phyloP scores from a whole-genome alignment of 2,888 invertebrate species.

The Cerastoderma edule region DNA sequence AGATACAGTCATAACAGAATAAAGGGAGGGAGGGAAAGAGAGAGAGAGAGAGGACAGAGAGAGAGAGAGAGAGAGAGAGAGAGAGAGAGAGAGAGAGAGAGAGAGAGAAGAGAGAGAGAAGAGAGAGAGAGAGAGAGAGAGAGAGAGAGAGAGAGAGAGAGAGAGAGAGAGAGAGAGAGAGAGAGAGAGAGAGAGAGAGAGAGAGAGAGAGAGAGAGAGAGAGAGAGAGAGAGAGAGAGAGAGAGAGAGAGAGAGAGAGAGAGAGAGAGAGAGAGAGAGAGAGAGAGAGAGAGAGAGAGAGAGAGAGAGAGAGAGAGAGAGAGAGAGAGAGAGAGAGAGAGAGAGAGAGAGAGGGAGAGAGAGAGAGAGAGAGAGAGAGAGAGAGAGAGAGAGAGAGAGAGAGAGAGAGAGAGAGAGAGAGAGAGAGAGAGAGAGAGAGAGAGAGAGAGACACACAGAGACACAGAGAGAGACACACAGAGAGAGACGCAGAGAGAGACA shows the following conservation, averaged over 20 bases:
- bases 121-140: background rate
- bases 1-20: too few relatives aligned
- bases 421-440: constrained; percentile 1
- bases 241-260: background rate
- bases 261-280: background rate
- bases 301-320: background rate
- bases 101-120: background rate
- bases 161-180: constrained; percentile 1
- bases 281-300: background rate
- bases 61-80: background rate
- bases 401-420: background rate
- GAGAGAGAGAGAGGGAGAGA: background rate
- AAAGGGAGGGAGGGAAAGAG: too few relatives aligned
- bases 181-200: background rate
- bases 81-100: background rate
- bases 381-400: background rate
- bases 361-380: constrained; percentile 3
- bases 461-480: background rate
- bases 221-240: constrained; percentile 6
- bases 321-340: background rate
- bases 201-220: background rate
- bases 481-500: background rate
- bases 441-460: constrained; percentile 4
- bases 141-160: constrained; percentile 1
- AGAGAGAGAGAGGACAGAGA: constrained; percentile 1